Evolutionary conservation across 1,140 invertebrate genomes (phyloP).

Genomic region (Rhopalosiphum maidis): DNA sequence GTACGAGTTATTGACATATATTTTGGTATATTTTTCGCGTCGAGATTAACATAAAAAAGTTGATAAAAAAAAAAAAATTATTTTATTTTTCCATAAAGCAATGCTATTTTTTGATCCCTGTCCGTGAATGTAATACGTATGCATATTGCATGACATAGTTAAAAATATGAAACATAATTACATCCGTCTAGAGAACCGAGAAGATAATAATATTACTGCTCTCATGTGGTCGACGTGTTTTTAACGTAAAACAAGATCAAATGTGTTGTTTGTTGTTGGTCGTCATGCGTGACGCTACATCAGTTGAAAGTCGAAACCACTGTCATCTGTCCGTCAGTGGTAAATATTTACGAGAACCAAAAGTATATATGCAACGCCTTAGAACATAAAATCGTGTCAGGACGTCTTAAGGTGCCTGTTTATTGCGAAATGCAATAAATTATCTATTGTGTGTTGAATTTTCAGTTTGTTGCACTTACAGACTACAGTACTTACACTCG

Average conservation of each 20-base stretch:
- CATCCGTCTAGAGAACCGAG: not conserved
- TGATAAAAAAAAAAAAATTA: not conserved
- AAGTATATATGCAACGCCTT: not conserved
- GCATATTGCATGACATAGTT: not conserved
- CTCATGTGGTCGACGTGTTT: not conserved
- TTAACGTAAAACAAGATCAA: not conserved
- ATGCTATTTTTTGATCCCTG: not conserved
- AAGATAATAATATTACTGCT: not conserved
- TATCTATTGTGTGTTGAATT: not conserved
- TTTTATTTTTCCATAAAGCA: not conserved
- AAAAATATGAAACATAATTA: slow-evolving; percentile 1
- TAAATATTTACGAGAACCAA: not conserved
- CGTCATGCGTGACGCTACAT: not conserved
- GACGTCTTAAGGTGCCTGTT: not conserved
- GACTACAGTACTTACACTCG: too few relatives aligned
- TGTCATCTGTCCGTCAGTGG: not conserved
- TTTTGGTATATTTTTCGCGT: not conserved
- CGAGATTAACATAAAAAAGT: not conserved
- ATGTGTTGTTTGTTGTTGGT: not conserved
- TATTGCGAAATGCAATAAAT: not conserved
- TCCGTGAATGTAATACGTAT: not conserved
- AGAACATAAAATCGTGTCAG: not conserved
- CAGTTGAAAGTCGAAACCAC: not conserved
- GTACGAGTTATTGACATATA: too few relatives aligned
- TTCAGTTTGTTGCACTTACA: not conserved